Conservation (phyloP, 1,140 invertebrate species). For the Steinernema feltiae region DNA sequence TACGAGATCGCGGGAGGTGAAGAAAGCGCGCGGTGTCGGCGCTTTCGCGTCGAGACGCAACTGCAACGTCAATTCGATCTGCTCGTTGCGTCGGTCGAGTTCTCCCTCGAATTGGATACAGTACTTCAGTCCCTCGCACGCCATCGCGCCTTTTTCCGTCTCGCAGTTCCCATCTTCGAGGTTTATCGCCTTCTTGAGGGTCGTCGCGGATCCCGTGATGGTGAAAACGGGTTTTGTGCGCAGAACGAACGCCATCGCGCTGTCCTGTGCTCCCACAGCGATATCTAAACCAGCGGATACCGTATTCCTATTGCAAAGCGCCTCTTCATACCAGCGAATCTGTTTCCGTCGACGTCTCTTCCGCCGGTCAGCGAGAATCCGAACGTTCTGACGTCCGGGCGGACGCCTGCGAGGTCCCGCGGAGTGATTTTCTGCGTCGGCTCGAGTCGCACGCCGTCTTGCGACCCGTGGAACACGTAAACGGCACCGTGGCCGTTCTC, state of each 20-base stretch:
- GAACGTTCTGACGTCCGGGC: constrained; percentile 66
- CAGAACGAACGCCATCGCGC: constrained; percentile 72
- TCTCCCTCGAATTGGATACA: constrained; percentile 1
- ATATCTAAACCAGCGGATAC: constrained; percentile 64
- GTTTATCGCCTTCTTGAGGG: constrained; percentile 54
- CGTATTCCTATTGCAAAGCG: background rate
- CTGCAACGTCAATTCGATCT: background rate
- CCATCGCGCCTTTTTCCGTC: background rate
- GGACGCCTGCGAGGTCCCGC: background rate
- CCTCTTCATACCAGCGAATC: constrained; percentile 68
- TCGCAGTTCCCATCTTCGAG: constrained; percentile 54
- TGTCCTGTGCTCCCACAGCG: constrained; percentile 79
- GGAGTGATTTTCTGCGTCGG: constrained; percentile 48
- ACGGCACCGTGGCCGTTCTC: constrained; percentile 80
- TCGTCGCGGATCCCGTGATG: constrained; percentile 66
- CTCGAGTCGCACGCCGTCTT: constrained; percentile 56
- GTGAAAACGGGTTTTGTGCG: constrained; percentile 79
- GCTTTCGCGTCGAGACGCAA: background rate
- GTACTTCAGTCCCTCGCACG: background rate
- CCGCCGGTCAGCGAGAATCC: constrained; percentile 83
- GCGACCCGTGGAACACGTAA: constrained; percentile 84
- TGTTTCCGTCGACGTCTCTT: constrained; percentile 78
- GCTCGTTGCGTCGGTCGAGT: background rate
- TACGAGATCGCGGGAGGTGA: background rate
- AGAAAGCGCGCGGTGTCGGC: background rate